Evolutionary conservation across 2,888 invertebrate genomes (phyloP), one percentile per base, ranked within the genome.

Genomic region (Scaptomyza reducta): DNA sequence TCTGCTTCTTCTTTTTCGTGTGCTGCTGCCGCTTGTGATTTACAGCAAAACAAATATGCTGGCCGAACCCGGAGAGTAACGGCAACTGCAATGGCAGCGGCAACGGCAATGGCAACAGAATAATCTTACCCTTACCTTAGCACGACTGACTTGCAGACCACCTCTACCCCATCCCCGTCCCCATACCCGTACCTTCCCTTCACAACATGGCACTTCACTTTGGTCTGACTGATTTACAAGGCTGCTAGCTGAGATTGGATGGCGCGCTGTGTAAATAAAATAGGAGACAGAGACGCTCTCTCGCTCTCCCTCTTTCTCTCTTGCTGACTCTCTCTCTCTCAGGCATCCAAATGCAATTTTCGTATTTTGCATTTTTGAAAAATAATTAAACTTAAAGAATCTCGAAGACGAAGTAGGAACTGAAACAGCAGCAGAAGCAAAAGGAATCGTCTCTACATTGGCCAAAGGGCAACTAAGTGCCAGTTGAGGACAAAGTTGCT

Each of bases 1-100:
- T 18, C 33, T 22, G 16, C 18, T 49, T 33, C 49, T 49, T 47
- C 13, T 29, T 22, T n/a, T 22, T 25, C 7, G 3, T 22, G 22
- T 22, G 22, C 22, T 22, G 22, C 22, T 22, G 74, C 86, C 77
- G 59, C 88, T 73, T 69, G 88, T 89, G 89, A 87, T 87, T 89
- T 89, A 89, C 86, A 87, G 82, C 88, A 86, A 87, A 89, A 89
- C 87, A 89, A 87, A 87, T 89, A 87, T 77, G 80, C 69, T 73
- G 70, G 77, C 71, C 59, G 51, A 45, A 49, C 46, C 27, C 38
- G 18, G 9, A 60, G 33, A 40, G 64, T 42, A 40, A 56, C 14
- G 62, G 57, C 45, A 45, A 27, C 16, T 7, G 27, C 45, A 53
- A 46, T 3, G 3, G 38, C 35, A 35, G 6, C 6, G 33, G 14